Evolutionary conservation across 1,140 invertebrate genomes (phyloP), one percentile per base, ranked within the genome.

Genomic region (Sarcophaga peregrina): DNA sequence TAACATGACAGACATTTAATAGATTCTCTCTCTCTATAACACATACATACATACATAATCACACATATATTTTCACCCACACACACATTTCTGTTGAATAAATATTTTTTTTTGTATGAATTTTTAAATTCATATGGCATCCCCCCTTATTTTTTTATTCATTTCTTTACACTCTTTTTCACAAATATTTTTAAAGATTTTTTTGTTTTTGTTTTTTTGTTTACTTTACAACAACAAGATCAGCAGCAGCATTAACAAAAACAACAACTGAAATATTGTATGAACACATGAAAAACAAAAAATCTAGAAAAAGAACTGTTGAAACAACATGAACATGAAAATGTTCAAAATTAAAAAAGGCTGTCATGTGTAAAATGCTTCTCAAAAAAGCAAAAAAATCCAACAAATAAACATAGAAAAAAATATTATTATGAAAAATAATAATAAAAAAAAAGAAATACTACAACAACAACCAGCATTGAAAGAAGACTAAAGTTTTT

Each of bases 341-440:
- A 86, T 81, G 83, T 84, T 84, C 87, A 84, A 88, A 88, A 88
- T 88, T 88, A 88, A 88, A 88, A 88, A 88, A 88, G 84, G 87
- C 87, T 88, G 86, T 86, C 87, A 88, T 88, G 87, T 88, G 87
- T 88, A 87, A 88, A 88, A 88, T 87, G 87, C 87, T 37, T 87
- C 46, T 87, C 74, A 83, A 88, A 86, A n/a, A 86, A 84, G 74
- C 5, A 58, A 58, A 58, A 58, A 58, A n/a, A 37, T 37, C 25
- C 25, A 37, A 37, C 25, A 37, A 37, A 37, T 37, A 52, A 10
- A 13, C 13, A 5, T 52, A 13, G 8, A 15, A 58, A 11, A 58
- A 58, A 58, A 58, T 58, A n/a, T 58, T 37, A 37, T 37, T 37
- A 37, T 37, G 25, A 58, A 13, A 58, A 58, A 58, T 58, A 58